Base-by-base conservation (phyloP, 1,140 invertebrate genomes). In the Aphaenogaster floridana region DNA sequence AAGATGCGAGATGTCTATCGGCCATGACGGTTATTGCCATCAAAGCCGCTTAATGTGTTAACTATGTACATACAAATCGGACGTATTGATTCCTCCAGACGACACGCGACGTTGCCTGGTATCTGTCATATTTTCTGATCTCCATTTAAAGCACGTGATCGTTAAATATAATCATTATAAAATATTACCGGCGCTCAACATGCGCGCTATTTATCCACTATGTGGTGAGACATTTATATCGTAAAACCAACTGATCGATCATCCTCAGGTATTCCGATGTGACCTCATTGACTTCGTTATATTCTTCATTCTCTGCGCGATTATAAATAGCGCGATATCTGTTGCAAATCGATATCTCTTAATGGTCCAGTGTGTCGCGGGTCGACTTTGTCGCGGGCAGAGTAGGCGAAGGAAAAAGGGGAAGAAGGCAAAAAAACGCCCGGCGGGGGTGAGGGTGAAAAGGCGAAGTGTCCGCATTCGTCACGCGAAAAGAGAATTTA, bases 401-500 rank as follows among this genome's bases (percentile, higher is more conserved):
- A 0, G 4, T 39, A 13, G 15, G 45, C 15, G 52, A 34, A 34
- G 50, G 59, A 71, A 63, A 69, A 45, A 57, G 9, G n/a, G 2
- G 11, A 63, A 45, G 8, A 7, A 2, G 7, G 21, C 11, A 52
- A 72, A 88, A 87, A 72, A 9, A 57, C 39, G n/a, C 15, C 17
- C 9, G 21, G 9, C 39, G 6, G 57, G 39, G 34, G 13, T 1
- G 59, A 61, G 74, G 11, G 39, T 17, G 50, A 50, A 72, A 34
- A 48, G 83, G 61, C 69, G 68, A 86, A 87, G 54, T 54, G 15
- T 66, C 3, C 34, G 28, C 48, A 54, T 83, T 88, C 77, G 90
- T 90, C 90, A 91, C 90, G 90, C 90, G 89, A 91, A 42, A 69
- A 45, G 77, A 72, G 78, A 77, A 91, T 91, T 83, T 68, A 90